phyloP scores from a whole-genome alignment of 2,888 invertebrate species.

The Parnassius glacialis region DNA sequence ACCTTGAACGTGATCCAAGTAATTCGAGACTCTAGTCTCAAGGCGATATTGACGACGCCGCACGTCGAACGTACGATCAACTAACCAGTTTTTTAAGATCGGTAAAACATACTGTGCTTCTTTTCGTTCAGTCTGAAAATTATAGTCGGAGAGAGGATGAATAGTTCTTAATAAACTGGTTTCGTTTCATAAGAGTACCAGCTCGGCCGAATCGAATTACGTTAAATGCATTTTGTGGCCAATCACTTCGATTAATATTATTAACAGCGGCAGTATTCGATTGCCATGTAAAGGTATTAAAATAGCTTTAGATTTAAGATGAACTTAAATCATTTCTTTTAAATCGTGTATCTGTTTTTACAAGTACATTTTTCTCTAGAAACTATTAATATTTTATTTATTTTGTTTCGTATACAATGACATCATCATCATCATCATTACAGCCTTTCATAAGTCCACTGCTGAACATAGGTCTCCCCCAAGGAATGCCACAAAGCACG shows the following conservation, averaged over 20 bases:
- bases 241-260: constrained; percentile 73
- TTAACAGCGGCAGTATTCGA: constrained; percentile 60
- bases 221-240: constrained; percentile 75
- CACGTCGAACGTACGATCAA: constrained; percentile 50
- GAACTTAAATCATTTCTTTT: constrained; percentile 26
- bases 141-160: constrained; percentile 42
- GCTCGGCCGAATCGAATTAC: constrained; percentile 73
- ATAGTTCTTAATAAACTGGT: constrained; percentile 57
- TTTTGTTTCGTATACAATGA: too few relatives aligned
- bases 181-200: constrained; percentile 65
- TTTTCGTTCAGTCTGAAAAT: constrained; percentile 37
- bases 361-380: constrained; percentile 2
- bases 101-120: constrained; percentile 45
- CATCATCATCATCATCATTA: too few relatives aligned
- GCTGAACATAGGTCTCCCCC: too few relatives aligned
- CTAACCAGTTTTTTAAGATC: constrained; percentile 55
- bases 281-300: constrained; percentile 55
- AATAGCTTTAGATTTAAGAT: constrained; percentile 27
- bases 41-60: constrained; percentile 66
- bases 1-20: constrained; percentile 79
- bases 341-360: constrained; percentile 18
- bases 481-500: too few relatives aligned
- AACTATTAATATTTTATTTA: too few relatives aligned
- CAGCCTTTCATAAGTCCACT: too few relatives aligned
- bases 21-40: constrained; percentile 72